A percentile compares a stretch with the other conserved stretches of the same genome.
Conservation (phyloP, 2,797 vertebrate species). For the Enteromius treurensis region DNA sequence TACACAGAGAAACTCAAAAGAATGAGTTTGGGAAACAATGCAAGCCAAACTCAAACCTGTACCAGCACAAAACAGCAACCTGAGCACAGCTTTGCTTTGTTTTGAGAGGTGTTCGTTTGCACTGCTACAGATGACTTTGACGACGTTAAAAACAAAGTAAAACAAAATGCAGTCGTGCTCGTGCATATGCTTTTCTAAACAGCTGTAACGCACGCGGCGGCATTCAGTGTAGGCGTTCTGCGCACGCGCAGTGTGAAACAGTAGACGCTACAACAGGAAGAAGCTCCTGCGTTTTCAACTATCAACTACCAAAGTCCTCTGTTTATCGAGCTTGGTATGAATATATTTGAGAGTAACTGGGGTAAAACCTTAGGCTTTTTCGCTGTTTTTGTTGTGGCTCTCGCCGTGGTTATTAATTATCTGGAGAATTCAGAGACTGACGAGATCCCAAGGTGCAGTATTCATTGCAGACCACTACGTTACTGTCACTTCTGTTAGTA, state of each 20-base stretch:
- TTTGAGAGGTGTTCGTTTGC: neutral
- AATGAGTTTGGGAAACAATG: neutral
- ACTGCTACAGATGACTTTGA: neutral
- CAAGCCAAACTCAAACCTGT: neutral
- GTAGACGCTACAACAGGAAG: neutral
- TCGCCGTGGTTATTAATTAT: conserved; percentile 66
- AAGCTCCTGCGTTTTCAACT: neutral
- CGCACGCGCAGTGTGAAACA: conserved; percentile 42
- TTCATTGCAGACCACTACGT: neutral
- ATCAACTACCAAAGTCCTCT: neutral
- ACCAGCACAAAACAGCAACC: neutral
- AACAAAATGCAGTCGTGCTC: neutral
- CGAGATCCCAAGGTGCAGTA: conserved; percentile 69
- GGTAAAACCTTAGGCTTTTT: conserved; percentile 57
- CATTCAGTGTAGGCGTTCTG: neutral
- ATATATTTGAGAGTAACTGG: conserved; percentile 27
- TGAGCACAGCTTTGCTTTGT: neutral
- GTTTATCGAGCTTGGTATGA: conserved; percentile 49
- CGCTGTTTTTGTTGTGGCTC: conserved; percentile 49
- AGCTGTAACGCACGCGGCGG: too few relatives aligned
- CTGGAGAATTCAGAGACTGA: conserved; percentile 68
- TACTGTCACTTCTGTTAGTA: neutral
- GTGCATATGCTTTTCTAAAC: neutral
- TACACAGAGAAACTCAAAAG: neutral
- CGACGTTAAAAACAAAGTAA: neutral